phyloP scores from a whole-genome alignment of 2,113 vertebrate genomes.

The Butastur rufipennis region DNA sequence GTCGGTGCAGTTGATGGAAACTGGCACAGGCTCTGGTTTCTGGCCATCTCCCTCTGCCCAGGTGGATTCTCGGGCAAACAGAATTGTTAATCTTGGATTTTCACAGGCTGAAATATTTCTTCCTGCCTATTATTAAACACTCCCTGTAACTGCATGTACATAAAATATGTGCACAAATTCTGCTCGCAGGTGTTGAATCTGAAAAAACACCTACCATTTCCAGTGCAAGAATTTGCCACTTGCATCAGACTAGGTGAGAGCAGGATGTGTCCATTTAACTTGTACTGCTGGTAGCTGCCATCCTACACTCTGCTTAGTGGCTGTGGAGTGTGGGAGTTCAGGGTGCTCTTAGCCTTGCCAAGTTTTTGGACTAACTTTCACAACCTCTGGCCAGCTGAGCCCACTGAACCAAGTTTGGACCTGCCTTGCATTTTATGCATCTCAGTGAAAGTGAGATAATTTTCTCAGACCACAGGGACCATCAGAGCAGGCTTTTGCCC shows the following conservation, averaged over 20 bases:
- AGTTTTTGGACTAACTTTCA: background rate
- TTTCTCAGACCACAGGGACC: background rate
- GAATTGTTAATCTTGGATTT: background rate
- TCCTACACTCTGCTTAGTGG: background rate
- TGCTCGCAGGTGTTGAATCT: background rate
- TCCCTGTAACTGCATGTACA: background rate
- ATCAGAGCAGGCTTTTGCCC: background rate
- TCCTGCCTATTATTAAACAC: background rate
- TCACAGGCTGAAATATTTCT: background rate
- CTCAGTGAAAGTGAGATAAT: background rate
- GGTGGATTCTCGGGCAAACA: background rate
- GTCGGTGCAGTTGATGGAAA: background rate
- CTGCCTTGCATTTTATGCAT: background rate
- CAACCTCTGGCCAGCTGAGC: background rate
- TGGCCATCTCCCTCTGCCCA: background rate
- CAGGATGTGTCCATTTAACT: background rate
- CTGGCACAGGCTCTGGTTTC: background rate
- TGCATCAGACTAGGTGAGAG: background rate
- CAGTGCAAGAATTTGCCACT: background rate
- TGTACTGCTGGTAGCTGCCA: background rate
- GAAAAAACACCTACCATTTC: background rate
- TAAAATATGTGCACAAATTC: background rate
- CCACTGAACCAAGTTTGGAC: background rate
- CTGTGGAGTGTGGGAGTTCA: background rate
- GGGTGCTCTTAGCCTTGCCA: background rate